Base-by-base conservation (phyloP, 1,140 invertebrate species). In the Cotesia glomerata region DNA sequence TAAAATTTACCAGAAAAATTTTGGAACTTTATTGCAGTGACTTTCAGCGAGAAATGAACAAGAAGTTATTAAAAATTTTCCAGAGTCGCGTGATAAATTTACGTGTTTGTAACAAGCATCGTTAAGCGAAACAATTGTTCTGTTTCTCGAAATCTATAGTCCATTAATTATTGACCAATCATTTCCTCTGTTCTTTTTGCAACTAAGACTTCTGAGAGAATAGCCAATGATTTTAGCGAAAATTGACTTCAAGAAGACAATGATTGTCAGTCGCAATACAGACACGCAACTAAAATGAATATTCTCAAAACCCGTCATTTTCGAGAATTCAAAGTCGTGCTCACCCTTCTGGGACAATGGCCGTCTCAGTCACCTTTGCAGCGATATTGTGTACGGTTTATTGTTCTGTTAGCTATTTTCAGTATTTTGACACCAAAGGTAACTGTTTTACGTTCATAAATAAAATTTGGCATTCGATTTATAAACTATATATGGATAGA, bases 321-420 rank as follows among this genome's bases (percentile, higher is more conserved):
- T 34, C 16, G 58, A 5, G 8, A 11, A 9, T 67, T 56, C 13
- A 62, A 66, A 61, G 9, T 14, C 11, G 45, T 14, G 3, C 4
- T 73, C 36, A 62, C 11, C 9, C n/a, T 68, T 7, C 7, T 68
- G 1, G 71, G 71, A 68, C 65, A 51, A 39, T 73, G 71, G 71
- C 71, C 71, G 0, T 52, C 16, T 32, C 65, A 73, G 9, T 51
- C 71, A n/a, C 3, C 14, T 3, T 7, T 39, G 5, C 67, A 61
- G 18, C 66, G 52, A 58, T 18, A 8, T 13, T 62, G 58, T 51
- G 14, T 4, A n/a, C 54, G 45, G 5, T 54, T 54, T 54, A 5
- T 54, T 5, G 5, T 54, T 13, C n/a, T 54, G 16, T 16, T 54
- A 16, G 14, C 18, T 13, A 18, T 66, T 52, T 32, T 45, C 8